A percentile compares a stretch with the other conserved stretches of the same genome.
Conservation (phyloP, 2,113 vertebrate species). For the Gnathonemus longibarbis region DNA sequence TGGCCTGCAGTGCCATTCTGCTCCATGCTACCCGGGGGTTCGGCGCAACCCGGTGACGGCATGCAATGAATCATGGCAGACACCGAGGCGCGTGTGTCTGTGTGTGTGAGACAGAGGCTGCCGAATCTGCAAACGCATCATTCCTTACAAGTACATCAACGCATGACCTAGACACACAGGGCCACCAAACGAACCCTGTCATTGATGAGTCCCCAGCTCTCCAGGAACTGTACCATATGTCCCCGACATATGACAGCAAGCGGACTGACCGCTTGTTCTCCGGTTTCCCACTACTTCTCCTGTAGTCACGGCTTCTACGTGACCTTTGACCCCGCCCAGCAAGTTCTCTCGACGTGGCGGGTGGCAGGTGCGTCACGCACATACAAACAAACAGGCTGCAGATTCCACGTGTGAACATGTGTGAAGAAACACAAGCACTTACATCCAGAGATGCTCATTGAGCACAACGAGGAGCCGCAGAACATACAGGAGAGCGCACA, state of each 20-base stretch:
- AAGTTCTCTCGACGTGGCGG: background rate
- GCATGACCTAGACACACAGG: background rate
- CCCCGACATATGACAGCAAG: background rate
- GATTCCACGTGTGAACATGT: background rate
- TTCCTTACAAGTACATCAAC: background rate
- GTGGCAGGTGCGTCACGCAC: background rate
- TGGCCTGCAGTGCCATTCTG: background rate
- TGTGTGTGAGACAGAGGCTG: background rate
- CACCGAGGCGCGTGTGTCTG: background rate
- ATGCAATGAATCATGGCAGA: background rate
- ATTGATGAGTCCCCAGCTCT: background rate
- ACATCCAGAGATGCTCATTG: background rate
- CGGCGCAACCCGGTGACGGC: background rate
- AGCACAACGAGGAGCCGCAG: background rate
- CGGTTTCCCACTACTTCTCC: background rate
- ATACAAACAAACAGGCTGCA: background rate
- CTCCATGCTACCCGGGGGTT: background rate
- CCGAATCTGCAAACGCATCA: background rate
- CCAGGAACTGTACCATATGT: background rate
- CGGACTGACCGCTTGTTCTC: background rate
- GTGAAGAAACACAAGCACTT: background rate
- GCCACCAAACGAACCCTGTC: background rate
- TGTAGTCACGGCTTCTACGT: background rate
- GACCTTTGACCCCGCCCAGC: background rate
- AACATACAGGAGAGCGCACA: background rate